A percentile compares a stretch with the other conserved stretches of the same genome.
These are phyloP conservation scores for Nasonia vitripennis DNA, from an alignment of 1,140 invertebrate genomes.

Conservation along the genomic window DNA sequence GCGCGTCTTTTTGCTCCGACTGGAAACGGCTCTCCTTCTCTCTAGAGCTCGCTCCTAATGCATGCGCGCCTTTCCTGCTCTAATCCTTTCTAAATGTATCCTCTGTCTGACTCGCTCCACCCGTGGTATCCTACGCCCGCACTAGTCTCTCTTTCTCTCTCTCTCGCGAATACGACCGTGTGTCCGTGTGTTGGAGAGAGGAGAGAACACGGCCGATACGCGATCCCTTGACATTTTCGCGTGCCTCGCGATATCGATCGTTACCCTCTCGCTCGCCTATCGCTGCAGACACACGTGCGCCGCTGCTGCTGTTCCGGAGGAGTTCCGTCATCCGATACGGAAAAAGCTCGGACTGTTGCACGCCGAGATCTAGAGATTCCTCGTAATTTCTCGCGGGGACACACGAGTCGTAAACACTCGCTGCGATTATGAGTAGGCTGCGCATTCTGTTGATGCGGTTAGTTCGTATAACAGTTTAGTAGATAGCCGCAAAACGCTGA, in stretches of 20 bases:
- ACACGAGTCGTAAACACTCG: conserved; percentile 19
- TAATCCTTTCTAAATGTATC: conserved; percentile 43
- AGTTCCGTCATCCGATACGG: conserved; percentile 50
- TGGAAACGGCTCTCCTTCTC: background rate
- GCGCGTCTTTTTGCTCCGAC: background rate
- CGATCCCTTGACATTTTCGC: conserved; percentile 48
- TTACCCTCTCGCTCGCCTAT: conserved; percentile 33
- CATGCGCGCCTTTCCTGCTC: conserved; percentile 43
- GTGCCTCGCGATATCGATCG: conserved; percentile 47
- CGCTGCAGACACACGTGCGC: background rate
- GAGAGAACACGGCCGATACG: conserved; percentile 31
- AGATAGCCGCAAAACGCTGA: too few species aligned
- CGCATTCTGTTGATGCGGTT: too few species aligned
- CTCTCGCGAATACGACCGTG: background rate
- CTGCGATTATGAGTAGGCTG: conserved; percentile 17
- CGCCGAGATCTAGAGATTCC: conserved; percentile 21
- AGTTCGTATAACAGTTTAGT: background rate
- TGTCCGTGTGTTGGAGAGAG: background rate
- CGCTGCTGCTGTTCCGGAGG: too few species aligned
- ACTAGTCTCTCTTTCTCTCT: background rate
- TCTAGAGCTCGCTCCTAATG: conserved; percentile 26
- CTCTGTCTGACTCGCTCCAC: conserved; percentile 19
- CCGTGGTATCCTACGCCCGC: background rate
- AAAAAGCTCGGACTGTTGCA: conserved; percentile 9
- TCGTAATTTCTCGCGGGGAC: conserved; percentile 28